Percentiles rank a stretch among this genome's conserved stretches.
phyloP scores from a whole-genome alignment of 2,113 vertebrate genomes.

The Saguinus midas region DNA sequence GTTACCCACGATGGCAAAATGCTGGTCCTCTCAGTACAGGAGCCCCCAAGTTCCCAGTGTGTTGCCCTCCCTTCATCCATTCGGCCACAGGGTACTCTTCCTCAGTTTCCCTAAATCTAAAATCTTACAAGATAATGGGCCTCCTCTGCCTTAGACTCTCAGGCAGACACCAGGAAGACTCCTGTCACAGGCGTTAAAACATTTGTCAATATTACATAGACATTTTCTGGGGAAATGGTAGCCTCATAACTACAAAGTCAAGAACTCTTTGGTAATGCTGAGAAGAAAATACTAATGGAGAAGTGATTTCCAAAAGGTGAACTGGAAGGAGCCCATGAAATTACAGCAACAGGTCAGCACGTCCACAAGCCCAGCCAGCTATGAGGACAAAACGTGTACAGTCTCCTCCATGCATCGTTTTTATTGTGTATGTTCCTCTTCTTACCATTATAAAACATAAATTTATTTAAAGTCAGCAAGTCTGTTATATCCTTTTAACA shows the following conservation, averaged over 20 bases:
- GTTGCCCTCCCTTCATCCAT: too few relatives aligned
- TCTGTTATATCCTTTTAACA: background rate
- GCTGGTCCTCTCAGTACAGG: background rate
- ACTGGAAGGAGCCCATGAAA: background rate
- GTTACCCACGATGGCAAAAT: background rate
- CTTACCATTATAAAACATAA: background rate
- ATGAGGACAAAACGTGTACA: background rate
- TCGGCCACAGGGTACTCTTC: too few relatives aligned
- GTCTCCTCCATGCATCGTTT: background rate
- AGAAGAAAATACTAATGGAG: background rate
- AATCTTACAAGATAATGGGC: too few relatives aligned
- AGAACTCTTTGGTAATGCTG: background rate
- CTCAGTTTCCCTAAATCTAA: background rate
- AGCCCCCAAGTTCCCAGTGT: background rate
- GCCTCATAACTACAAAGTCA: background rate
- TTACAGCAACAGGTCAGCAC: background rate
- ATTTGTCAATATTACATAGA: background rate
- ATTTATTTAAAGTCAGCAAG: background rate
- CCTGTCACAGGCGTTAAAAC: conserved; percentile 10
- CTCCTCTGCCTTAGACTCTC: background rate
- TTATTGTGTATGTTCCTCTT: background rate
- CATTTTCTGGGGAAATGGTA: background rate
- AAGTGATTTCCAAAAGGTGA: background rate
- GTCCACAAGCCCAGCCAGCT: background rate
- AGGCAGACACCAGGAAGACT: background rate